These are phyloP conservation scores for Colletes gigas DNA, from an alignment of 1,140 invertebrate species.

Conservation along the genomic window DNA sequence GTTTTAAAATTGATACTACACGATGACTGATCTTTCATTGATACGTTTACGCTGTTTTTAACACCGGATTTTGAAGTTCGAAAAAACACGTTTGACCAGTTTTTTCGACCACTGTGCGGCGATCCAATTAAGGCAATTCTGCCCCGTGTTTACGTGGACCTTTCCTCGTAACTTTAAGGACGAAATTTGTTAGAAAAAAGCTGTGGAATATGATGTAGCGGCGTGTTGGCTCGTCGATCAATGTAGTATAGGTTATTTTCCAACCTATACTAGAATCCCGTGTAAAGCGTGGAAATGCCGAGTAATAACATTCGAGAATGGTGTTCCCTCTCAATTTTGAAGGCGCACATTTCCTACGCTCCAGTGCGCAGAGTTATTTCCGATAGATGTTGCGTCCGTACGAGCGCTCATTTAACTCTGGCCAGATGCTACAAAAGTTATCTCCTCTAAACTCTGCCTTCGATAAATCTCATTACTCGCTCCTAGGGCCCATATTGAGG, in stretches of 20 bases:
- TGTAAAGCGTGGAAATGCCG: conserved; percentile 6
- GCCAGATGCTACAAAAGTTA: conserved; percentile 53
- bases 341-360: conserved; percentile 22
- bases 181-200: no score
- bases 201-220: no score
- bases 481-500: conserved; percentile 39
- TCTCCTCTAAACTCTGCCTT: conserved; percentile 55
- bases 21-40: no score
- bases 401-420: conserved; percentile 52
- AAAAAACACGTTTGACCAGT: no score
- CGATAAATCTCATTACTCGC: conserved; percentile 63
- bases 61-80: no score
- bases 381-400: conserved; percentile 37
- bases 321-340: conserved; percentile 41
- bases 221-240: not conserved
- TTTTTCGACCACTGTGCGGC: no score
- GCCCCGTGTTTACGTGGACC: no score
- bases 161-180: no score
- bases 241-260: not conserved
- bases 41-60: no score
- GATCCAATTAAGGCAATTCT: no score
- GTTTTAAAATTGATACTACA: no score
- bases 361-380: conserved; percentile 50
- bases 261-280: not conserved
- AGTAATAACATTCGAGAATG: conserved; percentile 33